phyloP scores from a whole-genome alignment of 2,888 invertebrate genomes.

The Agrochola macilenta region DNA sequence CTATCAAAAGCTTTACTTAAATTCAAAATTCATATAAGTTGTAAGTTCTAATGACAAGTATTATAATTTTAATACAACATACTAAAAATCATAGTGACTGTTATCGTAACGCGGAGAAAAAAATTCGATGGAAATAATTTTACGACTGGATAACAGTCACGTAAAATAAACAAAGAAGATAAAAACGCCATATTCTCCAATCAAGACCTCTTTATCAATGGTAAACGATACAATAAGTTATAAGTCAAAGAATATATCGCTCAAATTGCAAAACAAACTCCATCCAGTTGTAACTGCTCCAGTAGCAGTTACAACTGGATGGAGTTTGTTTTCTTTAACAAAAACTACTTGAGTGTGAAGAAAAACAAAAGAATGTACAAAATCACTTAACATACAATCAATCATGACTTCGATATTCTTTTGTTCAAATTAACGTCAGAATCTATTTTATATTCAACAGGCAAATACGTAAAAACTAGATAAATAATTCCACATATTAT shows the following conservation, averaged over 20 bases:
- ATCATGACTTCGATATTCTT: slow-evolving; percentile 60
- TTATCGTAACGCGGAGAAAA: not conserved
- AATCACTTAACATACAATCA: slow-evolving; percentile 65
- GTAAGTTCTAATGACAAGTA: not conserved
- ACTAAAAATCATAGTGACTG: not conserved
- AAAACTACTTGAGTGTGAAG: slow-evolving; percentile 16
- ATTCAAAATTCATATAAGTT: no score
- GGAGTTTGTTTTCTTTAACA: no score
- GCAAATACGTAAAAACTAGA: slow-evolving; percentile 40
- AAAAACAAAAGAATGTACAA: slow-evolving; percentile 48
- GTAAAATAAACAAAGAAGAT: slow-evolving; percentile 6
- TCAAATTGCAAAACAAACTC: slow-evolving; percentile 22
- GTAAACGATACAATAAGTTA: slow-evolving; percentile 8
- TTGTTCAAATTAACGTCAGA: slow-evolving; percentile 53
- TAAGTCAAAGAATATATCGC: slow-evolving; percentile 11
- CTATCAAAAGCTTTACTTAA: not conserved
- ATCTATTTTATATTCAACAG: slow-evolving; percentile 58
- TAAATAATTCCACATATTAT: slow-evolving; percentile 55
- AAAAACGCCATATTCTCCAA: slow-evolving; percentile 46
- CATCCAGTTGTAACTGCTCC: slow-evolving; percentile 6
- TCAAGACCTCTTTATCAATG: slow-evolving; percentile 16
- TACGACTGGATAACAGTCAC: slow-evolving; percentile 5
- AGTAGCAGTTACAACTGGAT: no score
- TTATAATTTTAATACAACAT: not conserved
- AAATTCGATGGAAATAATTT: not conserved